Evolutionary conservation across 2,113 vertebrate genomes (phyloP).

Genomic region (Chloroceryle aenea): DNA sequence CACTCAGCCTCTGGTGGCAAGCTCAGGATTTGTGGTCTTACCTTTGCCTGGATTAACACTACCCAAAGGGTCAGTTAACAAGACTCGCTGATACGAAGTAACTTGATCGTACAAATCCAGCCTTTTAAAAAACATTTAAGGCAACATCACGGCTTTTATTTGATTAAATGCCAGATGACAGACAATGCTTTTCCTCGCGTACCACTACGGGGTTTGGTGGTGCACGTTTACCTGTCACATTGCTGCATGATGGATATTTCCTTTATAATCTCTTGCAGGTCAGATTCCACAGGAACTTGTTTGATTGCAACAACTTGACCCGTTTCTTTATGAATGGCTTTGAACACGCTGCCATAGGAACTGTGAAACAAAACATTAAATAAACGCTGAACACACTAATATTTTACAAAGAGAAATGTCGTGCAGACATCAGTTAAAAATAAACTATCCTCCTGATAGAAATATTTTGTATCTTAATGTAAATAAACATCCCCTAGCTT

Average conservation of each 20-base stretch:
- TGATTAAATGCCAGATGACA: not conserved
- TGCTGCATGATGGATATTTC: constrained; percentile 98
- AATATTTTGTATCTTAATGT: not conserved
- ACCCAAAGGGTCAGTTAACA: not conserved
- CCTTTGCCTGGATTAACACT: constrained; percentile 9
- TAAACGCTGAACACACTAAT: not conserved
- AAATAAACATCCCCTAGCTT: not conserved
- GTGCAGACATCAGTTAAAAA: not conserved
- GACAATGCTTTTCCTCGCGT: not conserved
- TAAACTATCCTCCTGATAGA: not conserved
- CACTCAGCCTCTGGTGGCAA: not conserved
- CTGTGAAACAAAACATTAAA: constrained; percentile 66
- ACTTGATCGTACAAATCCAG: constrained; percentile 8
- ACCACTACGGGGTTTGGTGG: fast-evolving
- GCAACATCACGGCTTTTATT: constrained; percentile 1
- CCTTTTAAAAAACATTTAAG: constrained; percentile 58
- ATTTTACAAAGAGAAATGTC: not conserved
- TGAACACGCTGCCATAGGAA: constrained; percentile 94
- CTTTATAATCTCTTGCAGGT: constrained; percentile 97
- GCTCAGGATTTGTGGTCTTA: not conserved
- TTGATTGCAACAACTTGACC: constrained; percentile 96
- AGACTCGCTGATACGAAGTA: not conserved
- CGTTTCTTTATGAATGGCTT: constrained; percentile 93
- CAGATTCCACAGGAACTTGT: constrained; percentile 95
- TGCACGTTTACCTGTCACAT: constrained; percentile 86